Evolutionary conservation across 2,888 invertebrate species (phyloP), one percentile per base, ranked within the genome.

Genomic region (Drosophila anomalata): DNA sequence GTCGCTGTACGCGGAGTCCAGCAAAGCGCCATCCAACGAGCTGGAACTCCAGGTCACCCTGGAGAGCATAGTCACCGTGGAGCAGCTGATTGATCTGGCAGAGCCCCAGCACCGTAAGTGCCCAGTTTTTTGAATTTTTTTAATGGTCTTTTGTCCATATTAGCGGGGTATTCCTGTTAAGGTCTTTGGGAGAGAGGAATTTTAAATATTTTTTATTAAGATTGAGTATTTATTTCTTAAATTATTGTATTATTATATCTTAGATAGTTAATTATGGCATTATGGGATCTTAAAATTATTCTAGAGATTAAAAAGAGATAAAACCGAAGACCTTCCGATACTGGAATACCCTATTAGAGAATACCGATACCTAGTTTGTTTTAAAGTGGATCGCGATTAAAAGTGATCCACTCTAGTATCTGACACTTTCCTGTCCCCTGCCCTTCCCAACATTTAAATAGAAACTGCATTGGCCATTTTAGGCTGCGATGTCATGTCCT

Each of bases 31-130:
- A 9, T 91, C 93, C 61, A 93, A 93, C 11, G 96, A 96, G 70
- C 91, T 93, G n/a, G 95, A 97, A 87, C 91, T 96, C 50, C 93
- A 94, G 31, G 94, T 96, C 51, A 94, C 95, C 12, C 91, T 95
- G 48, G 96, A 96, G 90, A 94, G 95, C 73, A 93, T 97, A 62
- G 93, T 94, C 54, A 94, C 95, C 8, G 93, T 97, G 59, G 97
- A 97, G 90, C 94, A 94, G 47, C 92, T 97, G 2, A 94, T 97
- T 61, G 93, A 94, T 54, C 92, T 96, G 53, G 95, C 96, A 1
- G 95, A 96, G 89, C 95, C 95, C 17, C 94, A 95, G 84, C 95
- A 96, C 92, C 94, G 96, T 96, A 93, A 95, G 96, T 94, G 54
- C 51, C 24, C 6, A 2, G 4, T 9, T n/a, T 14, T 2, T 31